Percentiles rank a stretch among this genome's conserved stretches.
These are phyloP conservation scores for Aleiodes alternator DNA, from an alignment of 2,888 invertebrate species.

Conservation along the genomic window DNA sequence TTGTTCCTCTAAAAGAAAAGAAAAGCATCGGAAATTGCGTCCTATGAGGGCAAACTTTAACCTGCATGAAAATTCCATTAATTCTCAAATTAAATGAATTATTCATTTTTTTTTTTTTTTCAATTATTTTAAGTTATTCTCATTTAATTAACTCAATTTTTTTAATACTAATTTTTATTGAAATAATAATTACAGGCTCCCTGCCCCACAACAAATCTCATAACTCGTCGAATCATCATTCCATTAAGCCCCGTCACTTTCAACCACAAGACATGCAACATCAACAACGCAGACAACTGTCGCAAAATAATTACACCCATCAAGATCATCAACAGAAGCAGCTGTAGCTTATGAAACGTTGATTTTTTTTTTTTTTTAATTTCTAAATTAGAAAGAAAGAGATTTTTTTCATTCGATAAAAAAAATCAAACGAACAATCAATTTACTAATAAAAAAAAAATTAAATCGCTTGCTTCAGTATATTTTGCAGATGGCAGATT, in stretches of 20 bases:
- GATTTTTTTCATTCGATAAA: constrained; percentile 2
- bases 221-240: constrained; percentile 74
- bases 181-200: constrained; percentile 68
- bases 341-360: constrained; percentile 60
- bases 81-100: too few relatives aligned
- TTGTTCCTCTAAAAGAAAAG: constrained; percentile 25
- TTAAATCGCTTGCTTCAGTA: neutral
- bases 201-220: constrained; percentile 68
- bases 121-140: too few relatives aligned
- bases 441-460: neutral
- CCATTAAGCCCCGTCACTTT: constrained; percentile 70
- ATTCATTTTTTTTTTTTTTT: too few relatives aligned
- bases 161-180: constrained; percentile 49
- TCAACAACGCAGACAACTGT: constrained; percentile 67
- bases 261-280: constrained; percentile 61
- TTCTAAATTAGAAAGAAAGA: constrained; percentile 31
- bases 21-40: too few relatives aligned
- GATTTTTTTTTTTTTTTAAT: constrained; percentile 27
- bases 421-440: neutral
- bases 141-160: constrained; percentile 1
- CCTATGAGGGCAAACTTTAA: too few relatives aligned
- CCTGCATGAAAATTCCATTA: too few relatives aligned
- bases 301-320: constrained; percentile 67
- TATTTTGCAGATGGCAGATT: constrained; percentile 20
- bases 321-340: constrained; percentile 61